Conservation (phyloP, 2,113 vertebrate species). For the Chlamydotis undulata region DNA sequence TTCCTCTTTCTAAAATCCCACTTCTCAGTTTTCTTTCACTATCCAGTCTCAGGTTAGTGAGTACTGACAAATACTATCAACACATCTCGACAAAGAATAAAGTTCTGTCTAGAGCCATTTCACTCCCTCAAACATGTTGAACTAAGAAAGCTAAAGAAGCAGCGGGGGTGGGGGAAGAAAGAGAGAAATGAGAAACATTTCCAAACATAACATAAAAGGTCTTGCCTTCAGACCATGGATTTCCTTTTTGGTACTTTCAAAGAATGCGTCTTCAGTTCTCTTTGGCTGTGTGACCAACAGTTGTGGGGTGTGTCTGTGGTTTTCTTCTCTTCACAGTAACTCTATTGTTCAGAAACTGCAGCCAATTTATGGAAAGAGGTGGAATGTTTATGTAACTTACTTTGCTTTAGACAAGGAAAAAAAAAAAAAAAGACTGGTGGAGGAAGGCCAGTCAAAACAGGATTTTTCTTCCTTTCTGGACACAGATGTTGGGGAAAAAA, state of each 20-base stretch:
- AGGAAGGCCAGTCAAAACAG: slow-evolving; percentile 82
- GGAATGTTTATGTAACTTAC: slow-evolving; percentile 87
- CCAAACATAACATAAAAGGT: slow-evolving; percentile 81
- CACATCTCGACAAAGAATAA: slow-evolving; percentile 52
- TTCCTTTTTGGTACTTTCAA: slow-evolving; percentile 85
- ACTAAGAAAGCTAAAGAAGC: slow-evolving; percentile 28
- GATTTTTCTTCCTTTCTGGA: slow-evolving; percentile 85
- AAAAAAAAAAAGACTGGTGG: slow-evolving; percentile 65
- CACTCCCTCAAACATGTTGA: slow-evolving; percentile 53
- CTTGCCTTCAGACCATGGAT: slow-evolving; percentile 80
- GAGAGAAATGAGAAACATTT: slow-evolving; percentile 64
- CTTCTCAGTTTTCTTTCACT: slow-evolving; percentile 46
- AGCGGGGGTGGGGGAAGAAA: slow-evolving; percentile 17
- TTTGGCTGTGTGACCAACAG: slow-evolving; percentile 77
- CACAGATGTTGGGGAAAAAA: slow-evolving; percentile 78
- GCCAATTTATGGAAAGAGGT: slow-evolving; percentile 84
- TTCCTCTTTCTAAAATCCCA: slow-evolving; percentile 38
- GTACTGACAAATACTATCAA: slow-evolving; percentile 68
- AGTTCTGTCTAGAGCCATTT: slow-evolving; percentile 60
- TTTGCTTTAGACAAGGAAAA: slow-evolving; percentile 80
- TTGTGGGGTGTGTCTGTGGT: slow-evolving; percentile 80
- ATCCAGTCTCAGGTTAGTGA: slow-evolving; percentile 53
- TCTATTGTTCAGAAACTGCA: slow-evolving; percentile 82
- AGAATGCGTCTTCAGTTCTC: slow-evolving; percentile 81
- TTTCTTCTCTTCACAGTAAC: slow-evolving; percentile 83